Conservation (phyloP, 2,888 invertebrate genomes). For the Phaonia tiefii region DNA sequence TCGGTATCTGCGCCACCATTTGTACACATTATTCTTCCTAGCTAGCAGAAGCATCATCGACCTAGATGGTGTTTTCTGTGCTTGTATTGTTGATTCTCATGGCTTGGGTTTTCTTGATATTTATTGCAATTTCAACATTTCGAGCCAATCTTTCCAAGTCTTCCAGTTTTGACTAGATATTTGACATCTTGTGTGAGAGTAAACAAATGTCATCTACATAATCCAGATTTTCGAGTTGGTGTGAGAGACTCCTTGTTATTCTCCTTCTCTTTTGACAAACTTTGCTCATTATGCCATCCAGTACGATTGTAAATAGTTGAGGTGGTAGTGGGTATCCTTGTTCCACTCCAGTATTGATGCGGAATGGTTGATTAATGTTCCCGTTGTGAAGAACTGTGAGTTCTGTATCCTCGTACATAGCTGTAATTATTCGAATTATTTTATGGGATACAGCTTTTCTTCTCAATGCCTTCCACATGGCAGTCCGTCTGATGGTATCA, state of each 20-base stretch:
- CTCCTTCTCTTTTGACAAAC: neutral
- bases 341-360: neutral
- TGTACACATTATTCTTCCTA: neutral
- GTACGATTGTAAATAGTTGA: neutral
- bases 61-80: neutral
- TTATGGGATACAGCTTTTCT: neutral
- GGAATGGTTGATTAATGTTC: neutral
- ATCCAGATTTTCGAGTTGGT: neutral
- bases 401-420: neutral
- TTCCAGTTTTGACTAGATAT: neutral
- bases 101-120: constrained; percentile 10
- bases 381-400: neutral
- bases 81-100: no score
- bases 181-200: constrained; percentile 10
- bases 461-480: neutral
- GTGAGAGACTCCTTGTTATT: constrained; percentile 1
- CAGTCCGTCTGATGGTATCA: neutral
- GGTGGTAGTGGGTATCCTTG: neutral
- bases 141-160: neutral
- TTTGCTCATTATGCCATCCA: neutral
- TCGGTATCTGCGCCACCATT: neutral
- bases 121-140: neutral
- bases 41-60: neutral
- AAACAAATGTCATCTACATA: constrained; percentile 6
- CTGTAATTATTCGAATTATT: neutral